A percentile compares a stretch with the other conserved stretches of the same genome.
These are phyloP conservation scores for Phrynocephalus versicolor DNA, from an alignment of 2,113 vertebrate species.

Conservation along the genomic window DNA sequence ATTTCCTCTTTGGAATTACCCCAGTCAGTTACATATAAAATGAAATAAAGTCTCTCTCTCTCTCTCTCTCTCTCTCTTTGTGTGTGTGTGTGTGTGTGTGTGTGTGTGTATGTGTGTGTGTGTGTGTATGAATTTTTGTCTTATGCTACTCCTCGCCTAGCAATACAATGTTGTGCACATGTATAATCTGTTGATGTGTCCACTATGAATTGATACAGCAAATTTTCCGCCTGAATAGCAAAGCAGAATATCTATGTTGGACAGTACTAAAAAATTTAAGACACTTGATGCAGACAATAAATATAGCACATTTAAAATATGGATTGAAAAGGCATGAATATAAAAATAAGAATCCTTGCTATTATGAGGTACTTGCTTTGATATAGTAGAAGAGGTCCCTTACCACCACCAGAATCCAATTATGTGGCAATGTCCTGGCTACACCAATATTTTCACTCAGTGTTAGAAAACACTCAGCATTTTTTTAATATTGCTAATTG, in stretches of 20 bases:
- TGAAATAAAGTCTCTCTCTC: neutral
- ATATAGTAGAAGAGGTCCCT: neutral
- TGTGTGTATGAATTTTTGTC: neutral
- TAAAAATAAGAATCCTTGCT: conserved; percentile 6
- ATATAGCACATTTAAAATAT: neutral
- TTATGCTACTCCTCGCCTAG: neutral
- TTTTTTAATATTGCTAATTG: conserved; percentile 45
- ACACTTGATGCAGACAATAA: conserved; percentile 19
- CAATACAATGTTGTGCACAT: neutral
- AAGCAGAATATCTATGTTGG: neutral
- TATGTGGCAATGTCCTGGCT: conserved; percentile 30
- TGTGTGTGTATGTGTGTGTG: too few species aligned
- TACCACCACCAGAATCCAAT: conserved; percentile 34
- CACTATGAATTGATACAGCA: neutral
- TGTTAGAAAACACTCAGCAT: conserved; percentile 51
- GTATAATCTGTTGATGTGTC: neutral
- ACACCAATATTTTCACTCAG: conserved; percentile 38
- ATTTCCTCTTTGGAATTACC: neutral
- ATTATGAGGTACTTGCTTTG: conserved; percentile 30
- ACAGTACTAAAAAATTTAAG: neutral
- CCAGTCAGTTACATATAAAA: neutral
- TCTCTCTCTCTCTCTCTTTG: too few species aligned
- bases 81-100: too few species aligned
- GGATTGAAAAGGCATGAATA: neutral
- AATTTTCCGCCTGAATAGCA: neutral